A percentile compares a stretch with the other conserved stretches of the same genome.
phyloP scores from a whole-genome alignment of 1,140 invertebrate genomes.

The Ceratina calcarata region DNA sequence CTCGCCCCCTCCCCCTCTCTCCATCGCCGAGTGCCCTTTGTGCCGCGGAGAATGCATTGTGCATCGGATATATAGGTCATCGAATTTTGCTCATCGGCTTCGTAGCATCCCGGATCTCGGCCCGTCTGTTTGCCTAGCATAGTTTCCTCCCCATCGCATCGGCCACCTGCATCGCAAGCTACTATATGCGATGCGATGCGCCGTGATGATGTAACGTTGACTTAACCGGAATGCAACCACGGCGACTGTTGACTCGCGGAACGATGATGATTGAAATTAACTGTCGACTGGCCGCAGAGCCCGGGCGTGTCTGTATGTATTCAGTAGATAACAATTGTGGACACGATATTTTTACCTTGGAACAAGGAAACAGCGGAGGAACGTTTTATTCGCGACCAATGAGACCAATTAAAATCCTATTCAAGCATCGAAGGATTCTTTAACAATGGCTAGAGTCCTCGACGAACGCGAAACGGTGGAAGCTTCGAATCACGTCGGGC shows the following conservation, averaged over 20 bases:
- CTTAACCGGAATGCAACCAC: background rate
- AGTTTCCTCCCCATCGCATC: background rate
- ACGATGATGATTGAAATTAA: background rate
- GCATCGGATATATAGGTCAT: conserved; percentile 53
- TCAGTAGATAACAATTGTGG: too few species aligned
- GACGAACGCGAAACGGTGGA: background rate
- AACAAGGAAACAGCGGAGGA: background rate
- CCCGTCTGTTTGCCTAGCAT: conserved; percentile 21
- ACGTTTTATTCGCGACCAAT: background rate
- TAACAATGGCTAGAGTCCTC: background rate
- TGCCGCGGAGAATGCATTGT: conserved; percentile 21
- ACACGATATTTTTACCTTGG: background rate
- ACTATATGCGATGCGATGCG: too few species aligned
- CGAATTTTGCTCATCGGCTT: conserved; percentile 49
- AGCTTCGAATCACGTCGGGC: background rate
- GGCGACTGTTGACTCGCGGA: background rate
- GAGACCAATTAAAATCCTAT: background rate
- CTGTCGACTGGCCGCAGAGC: too few species aligned
- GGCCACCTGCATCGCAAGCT: background rate
- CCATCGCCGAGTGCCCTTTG: conserved; percentile 22
- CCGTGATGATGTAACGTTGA: background rate
- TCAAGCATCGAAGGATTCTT: background rate
- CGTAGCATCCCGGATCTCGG: conserved; percentile 3
- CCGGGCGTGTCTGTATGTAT: too few species aligned
- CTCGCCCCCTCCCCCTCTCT: conserved; percentile 16